Evolutionary conservation across 2,113 vertebrate species (phyloP), one percentile per base, ranked within the genome.

Genomic region (Alethe castanea): DNA sequence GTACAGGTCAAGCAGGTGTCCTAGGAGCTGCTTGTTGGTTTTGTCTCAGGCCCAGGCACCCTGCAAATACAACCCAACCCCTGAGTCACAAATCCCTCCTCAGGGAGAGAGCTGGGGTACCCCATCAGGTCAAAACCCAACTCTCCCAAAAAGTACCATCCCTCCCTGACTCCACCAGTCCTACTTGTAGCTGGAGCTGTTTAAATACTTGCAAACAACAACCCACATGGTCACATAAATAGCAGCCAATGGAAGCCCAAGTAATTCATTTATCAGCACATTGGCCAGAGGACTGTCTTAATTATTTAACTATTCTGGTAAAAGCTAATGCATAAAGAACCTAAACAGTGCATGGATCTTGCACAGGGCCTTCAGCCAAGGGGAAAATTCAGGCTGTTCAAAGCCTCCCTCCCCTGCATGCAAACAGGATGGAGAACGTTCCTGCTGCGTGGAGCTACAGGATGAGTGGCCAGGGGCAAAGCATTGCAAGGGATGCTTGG

Each of bases 241-340:
- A 81, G 82, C 60, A 78, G 72, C 61, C 57, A 79, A 31, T n/a
- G 57, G 72, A 84, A 93, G 69, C 31, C 48, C 48, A 61, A 87
- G 76, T 86, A 62, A 90, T 92, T 84, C 1, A 90, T 96, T 90
- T 86, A 88, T 93, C 83, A 76, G 87, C 45, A 53, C 12, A 86
- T 25, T 81, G 86, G 92, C 76, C 80, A 93, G 53, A 2, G 15
- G 57, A 29, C 57, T 64, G 60, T 61, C 93, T 92, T 84, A 65
- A 88, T 96, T 95, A 96, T 94, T 95, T 90, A 95, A 96, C 92
- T 86, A 86, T 93, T 93, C 90, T 92, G 83, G 80, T 95, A 96
- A 96, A 96, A 95, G 82, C 80, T 94, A 84, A 95, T 90, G 82
- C 80, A 96, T 91, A 84, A 94, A 95, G 77, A 87, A 89, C 76